Evolutionary conservation across 2,888 invertebrate genomes (phyloP), one percentile per base, ranked within the genome.

Genomic region (Heteromurus nitidus): DNA sequence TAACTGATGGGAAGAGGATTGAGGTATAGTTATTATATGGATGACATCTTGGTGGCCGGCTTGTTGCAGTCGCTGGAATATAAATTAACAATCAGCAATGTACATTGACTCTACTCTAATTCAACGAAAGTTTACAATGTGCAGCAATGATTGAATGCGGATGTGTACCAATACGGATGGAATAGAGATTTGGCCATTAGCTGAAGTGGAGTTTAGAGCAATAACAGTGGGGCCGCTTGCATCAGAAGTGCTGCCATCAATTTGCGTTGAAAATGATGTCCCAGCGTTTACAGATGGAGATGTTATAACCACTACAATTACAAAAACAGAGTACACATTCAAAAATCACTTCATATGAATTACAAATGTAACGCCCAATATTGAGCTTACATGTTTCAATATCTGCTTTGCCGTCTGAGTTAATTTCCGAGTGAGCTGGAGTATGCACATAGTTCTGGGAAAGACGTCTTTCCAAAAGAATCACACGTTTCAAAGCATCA

Each of bases 401-500:
- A 1, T 16, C 64, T n/a, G 65, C 47, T 42, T 28, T 11, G 18
- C 1, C 26, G 30, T 13, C 18, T 20, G 1, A 1, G 73, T 26
- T 20, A 42, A 7, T 36, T n/a, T 68, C 68, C n/a, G 30, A 7
- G 7, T 5, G 16, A 31, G 22, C 31, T 9, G 50, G 26, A 20
- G 0, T 31, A 26, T 36, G 7, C 9, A 9, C 36, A 7, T 9
- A 9, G 13, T 26, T 26, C 20, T 3, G 42, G 18, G 60, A 20
- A 1, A 68, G n/a, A 31, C 72, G 50, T 30, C 69, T 77, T 36
- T 82, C 82, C 30, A 82, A 36, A 20, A 72, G 2, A 1, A 42
- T 24, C 3, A 76, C 44, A 30, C 75, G 36, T 30, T 81, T 81
- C 36, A 82, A 36, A 11, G 85, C 74, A 3, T 83, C 84, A 18